Evolutionary conservation across 2,113 vertebrate genomes (phyloP), one percentile per base, ranked within the genome.

Genomic region (Myotis davidii): DNA sequence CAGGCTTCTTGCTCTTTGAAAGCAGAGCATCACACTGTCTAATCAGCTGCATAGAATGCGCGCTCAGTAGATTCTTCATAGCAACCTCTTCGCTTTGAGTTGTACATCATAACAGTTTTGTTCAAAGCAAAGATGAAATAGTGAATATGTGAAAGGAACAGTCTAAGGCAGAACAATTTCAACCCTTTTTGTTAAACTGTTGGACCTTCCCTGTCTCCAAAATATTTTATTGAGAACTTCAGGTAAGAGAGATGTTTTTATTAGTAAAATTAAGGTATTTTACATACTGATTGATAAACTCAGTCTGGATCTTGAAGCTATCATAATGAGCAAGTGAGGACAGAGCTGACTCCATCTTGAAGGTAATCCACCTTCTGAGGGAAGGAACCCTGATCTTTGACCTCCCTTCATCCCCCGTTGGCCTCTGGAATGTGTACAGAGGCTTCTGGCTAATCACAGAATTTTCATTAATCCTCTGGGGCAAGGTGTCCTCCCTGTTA

Each of bases 191-290:
- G 14, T 83, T 52, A 90, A 61, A 61, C 9, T 69, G 0, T 69
- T 93, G 7, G 64, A 48, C 42, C 27, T 27, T 42, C 14, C 9
- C 9, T 27, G 8, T 10, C 25, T 61, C 56, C 25, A 1, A 11
- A 61, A 6, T 45, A 20, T 3, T 5, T 67, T 73, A 64, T 1
- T 69, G 92, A 96, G 42, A 87, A 81, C 74, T 69, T 70, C 21
- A 87, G 52, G n/a, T 59, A 92, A 78, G 20, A 72, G 9, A 76
- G 29, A 50, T 42, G 17, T 77, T 79, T 91, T 95, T 91, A 16
- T 56, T 90, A 95, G 61, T 96, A 61, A 84, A 93, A 95, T 90
- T 93, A 78, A 65, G 72, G 23, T 67, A 84, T 84, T 56, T 95
- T 39, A 79, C 82, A 85, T 87, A 59, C 20, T 86, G 50, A 90